These are phyloP conservation scores for Orchesellides sinensis DNA, from an alignment of 2,888 invertebrate species.

Conservation along the genomic window DNA sequence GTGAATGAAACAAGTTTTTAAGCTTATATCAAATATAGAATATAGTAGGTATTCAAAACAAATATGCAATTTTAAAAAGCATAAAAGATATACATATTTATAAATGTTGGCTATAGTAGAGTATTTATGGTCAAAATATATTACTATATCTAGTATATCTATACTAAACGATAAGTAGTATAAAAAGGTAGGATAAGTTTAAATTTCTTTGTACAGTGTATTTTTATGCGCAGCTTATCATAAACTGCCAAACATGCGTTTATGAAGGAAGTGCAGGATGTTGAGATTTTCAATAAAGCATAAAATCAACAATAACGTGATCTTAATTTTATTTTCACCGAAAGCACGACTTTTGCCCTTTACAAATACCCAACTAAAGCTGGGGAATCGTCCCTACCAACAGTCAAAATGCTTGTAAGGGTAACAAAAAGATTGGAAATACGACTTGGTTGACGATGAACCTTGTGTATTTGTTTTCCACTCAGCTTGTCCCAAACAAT, in stretches of 20 bases:
- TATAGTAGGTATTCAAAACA: no score
- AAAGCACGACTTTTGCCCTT: no score
- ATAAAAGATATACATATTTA: not conserved
- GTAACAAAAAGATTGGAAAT: not conserved
- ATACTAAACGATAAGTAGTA: not conserved
- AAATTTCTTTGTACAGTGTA: slow-evolving; percentile 15
- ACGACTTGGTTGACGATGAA: not conserved
- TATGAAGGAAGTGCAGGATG: slow-evolving; percentile 32
- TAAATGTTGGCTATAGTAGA: not conserved
- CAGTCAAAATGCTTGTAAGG: not conserved
- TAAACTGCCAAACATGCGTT: slow-evolving; percentile 1
- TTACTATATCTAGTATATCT: not conserved
- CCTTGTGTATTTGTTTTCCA: not conserved
- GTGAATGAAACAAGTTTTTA: no score
- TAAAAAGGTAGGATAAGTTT: slow-evolving; percentile 2
- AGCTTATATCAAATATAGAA: no score
- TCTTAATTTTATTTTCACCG: not conserved
- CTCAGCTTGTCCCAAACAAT: not conserved
- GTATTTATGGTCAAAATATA: not conserved
- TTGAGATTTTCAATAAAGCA: slow-evolving; percentile 31
- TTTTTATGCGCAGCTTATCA: slow-evolving; percentile 48
- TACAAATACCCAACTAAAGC: not conserved
- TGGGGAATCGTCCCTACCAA: not conserved
- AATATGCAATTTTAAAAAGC: no score
- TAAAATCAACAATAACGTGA: not conserved